Base-by-base conservation (phyloP, 1,140 invertebrate genomes). In the Scylla paramamosain region DNA sequence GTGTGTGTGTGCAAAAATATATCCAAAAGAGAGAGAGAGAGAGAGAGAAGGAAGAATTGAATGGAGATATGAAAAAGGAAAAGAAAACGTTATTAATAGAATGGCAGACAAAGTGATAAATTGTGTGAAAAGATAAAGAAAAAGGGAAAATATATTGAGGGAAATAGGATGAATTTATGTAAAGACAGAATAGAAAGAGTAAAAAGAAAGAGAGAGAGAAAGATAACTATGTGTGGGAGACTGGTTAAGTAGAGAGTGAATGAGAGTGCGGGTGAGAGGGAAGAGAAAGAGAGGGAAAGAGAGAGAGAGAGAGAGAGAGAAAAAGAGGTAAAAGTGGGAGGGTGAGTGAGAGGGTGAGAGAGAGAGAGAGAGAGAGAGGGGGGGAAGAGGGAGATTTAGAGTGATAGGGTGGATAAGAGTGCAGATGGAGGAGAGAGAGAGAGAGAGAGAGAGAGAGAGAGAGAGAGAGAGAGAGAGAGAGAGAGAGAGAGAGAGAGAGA, bases 131-230 rank as follows among this genome's bases (percentile, higher is more conserved):
- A n/a, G 67, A n/a, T 6, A 77, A 20, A 25, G 67, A 77, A 20
- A 77, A 8, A n/a, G 67, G 10, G 52, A 87, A 16, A 14, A 86
- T 10, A 12, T 3, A 86, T 32, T 14, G 14, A 14, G n/a, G n/a
- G n/a, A n/a, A n/a, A n/a, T n/a, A n/a, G n/a, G n/a, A n/a, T n/a
- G n/a, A n/a, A n/a, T n/a, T n/a, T n/a, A n/a, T n/a, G 31, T 29
- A 32, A 32, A 16, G 32, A 32, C 25, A 32, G 32, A 20, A 59
- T 4, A 52, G 90, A 67, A 8, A 59, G 29, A 52, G n/a, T n/a
- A 67, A 48, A 28, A n/a, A 91, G 16, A 91, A 45, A 12, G 48
- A 91, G 90, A 91, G 89, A 52, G 31, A 87, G 84, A 20, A 10
- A 87, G 31, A 87, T 39, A 28, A 87, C 7, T 16, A 31, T 89